Evolutionary conservation across 2,888 invertebrate species (phyloP).

Genomic region (Oxytorus armatus): DNA sequence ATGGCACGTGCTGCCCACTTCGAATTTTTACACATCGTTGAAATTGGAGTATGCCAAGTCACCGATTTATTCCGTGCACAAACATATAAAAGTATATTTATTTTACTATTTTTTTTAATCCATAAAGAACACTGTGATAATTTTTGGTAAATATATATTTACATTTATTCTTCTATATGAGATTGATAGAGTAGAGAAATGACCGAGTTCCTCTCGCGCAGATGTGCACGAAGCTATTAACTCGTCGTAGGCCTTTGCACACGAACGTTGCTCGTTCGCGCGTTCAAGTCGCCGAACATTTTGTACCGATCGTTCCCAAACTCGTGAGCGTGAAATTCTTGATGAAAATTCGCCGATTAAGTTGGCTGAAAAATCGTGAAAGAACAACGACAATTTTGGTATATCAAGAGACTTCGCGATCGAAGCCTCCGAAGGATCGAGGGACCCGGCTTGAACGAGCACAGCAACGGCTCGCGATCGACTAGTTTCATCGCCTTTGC

Average conservation of each 20-base stretch:
- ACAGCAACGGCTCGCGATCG: slow-evolving; percentile 59
- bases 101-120: background rate
- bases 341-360: background rate
- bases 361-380: background rate
- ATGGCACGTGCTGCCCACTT: slow-evolving; percentile 58
- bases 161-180: background rate
- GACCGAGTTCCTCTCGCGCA: slow-evolving; percentile 24
- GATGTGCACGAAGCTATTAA: slow-evolving; percentile 23
- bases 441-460: slow-evolving; percentile 53
- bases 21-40: slow-evolving; percentile 25
- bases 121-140: background rate
- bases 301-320: slow-evolving; percentile 3
- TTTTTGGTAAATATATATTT: background rate
- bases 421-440: slow-evolving; percentile 19
- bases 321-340: background rate
- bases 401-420: background rate
- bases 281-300: slow-evolving; percentile 55
- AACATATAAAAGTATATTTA: background rate
- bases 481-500: slow-evolving; percentile 60
- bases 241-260: slow-evolving; percentile 25
- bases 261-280: slow-evolving; percentile 52
- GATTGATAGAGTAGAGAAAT: slow-evolving; percentile 1
- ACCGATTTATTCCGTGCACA: slow-evolving; percentile 11
- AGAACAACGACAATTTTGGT: slow-evolving; percentile 5
- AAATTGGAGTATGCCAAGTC: slow-evolving; percentile 57